Evolutionary conservation across 1,140 invertebrate genomes (phyloP).

Genomic region (Drosophila burlai): DNA sequence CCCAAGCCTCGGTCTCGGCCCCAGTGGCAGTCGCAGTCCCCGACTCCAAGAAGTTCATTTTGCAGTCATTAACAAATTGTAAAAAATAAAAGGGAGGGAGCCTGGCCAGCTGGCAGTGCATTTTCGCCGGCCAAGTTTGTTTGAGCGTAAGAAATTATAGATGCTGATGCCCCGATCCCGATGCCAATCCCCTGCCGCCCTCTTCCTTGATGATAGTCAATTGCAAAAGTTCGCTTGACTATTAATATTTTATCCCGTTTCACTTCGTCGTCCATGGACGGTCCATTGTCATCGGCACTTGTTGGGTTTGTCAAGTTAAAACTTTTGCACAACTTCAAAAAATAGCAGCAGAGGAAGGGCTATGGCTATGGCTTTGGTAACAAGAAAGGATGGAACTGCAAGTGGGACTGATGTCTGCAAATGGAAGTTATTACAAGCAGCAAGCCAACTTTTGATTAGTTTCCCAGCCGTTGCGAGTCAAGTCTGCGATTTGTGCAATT

Average conservation of each 20-base stretch:
- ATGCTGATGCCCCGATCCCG: conserved; percentile 62
- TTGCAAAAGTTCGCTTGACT: conserved; percentile 73
- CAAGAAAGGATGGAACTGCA: conserved; percentile 1
- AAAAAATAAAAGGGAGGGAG: conserved; percentile 28
- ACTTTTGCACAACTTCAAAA: conserved; percentile 53
- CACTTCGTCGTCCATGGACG: conserved; percentile 51
- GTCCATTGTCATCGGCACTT: conserved; percentile 74
- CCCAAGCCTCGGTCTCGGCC: conserved; percentile 18
- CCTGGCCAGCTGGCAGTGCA: conserved; percentile 44
- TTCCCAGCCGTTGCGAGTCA: conserved; percentile 36
- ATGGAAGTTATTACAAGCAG: conserved; percentile 57
- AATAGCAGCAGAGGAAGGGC: conserved; percentile 22
- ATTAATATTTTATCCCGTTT: conserved; percentile 83
- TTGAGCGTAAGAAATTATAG: conserved; percentile 77
- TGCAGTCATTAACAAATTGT: conserved; percentile 83
- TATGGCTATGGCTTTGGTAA: not conserved
- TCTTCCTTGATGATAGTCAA: conserved; percentile 75
- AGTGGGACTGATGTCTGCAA: conserved; percentile 57
- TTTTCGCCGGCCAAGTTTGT: conserved; percentile 69
- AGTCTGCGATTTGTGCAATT: conserved; percentile 46
- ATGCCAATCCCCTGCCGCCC: conserved; percentile 20
- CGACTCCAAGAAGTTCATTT: conserved; percentile 70
- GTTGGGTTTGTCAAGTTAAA: conserved; percentile 68
- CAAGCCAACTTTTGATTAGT: conserved; percentile 63
- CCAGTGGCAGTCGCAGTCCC: not conserved